Evolutionary conservation across 2,113 vertebrate genomes (phyloP), one percentile per base, ranked within the genome.

Genomic region (Psephotus haematonotus): DNA sequence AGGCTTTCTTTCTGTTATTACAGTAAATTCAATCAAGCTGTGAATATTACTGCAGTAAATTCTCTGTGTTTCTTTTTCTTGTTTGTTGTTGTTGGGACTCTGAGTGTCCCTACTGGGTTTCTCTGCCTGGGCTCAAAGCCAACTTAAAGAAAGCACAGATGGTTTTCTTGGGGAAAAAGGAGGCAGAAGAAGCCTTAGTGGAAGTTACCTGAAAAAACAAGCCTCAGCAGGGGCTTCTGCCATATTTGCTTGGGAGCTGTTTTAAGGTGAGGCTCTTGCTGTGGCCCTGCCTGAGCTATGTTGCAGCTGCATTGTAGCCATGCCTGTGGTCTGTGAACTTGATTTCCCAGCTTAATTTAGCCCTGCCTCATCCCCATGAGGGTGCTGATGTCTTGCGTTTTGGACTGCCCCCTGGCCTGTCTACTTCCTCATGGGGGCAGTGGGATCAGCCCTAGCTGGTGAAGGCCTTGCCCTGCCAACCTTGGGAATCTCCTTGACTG

Each of bases 271-370:
- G n/a, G n/a, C 16, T 69, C 8, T 52, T 74, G 50, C 11, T 1
- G 1, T 7, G 13, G 47, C 29, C 3, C 6, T 65, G 44, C 35
- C 49, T 31, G 46, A 67, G 46, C 43, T 71, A 43, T 0, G 0
- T 3, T 53, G 55, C 33, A 60, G 55, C 50, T 63, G 25, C 11
- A 10, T 18, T 2, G 3, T 43, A 78, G 31, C 59, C 24, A 2
- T 18, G 13, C 22, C 49, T 50, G 16, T 52, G 24, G 49, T 43
- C 18, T 10, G 9, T 41, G 81, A 63, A 59, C 43, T 83, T 63
- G 71, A 44, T 28, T 88, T 78, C 22, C 49, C 28, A 29, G 43
- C 6, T 81, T 67, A 47, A 13, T 17, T 81, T 53, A 81, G 53
- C 65, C 29, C 1, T 4, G 37, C n/a, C 23, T 78, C 27, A n/a